phyloP scores from a whole-genome alignment of 2,888 invertebrate genomes.

The Tetrapedia diversipes region DNA sequence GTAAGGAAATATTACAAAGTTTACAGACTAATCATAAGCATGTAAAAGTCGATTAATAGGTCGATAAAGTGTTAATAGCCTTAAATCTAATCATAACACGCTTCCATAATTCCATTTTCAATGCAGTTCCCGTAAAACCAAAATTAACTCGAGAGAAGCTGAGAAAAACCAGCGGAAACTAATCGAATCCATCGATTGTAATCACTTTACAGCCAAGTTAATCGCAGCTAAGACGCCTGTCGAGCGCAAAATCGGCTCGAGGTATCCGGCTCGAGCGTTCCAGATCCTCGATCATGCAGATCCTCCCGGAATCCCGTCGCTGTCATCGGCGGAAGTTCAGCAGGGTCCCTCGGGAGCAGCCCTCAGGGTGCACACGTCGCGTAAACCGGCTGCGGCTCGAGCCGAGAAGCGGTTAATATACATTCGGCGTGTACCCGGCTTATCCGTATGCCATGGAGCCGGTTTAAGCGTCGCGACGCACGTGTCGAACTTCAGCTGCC shows the following conservation, averaged over 20 bases:
- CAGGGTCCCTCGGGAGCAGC: slow-evolving; percentile 7
- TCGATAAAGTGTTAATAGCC: too few species aligned
- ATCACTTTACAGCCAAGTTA: background rate
- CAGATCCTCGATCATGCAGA: slow-evolving; percentile 3
- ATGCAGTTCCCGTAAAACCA: too few species aligned
- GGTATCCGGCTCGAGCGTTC: background rate
- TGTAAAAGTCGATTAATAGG: too few species aligned
- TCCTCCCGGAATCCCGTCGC: slow-evolving; percentile 17
- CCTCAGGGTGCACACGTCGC: slow-evolving; percentile 20
- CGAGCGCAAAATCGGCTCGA: background rate
- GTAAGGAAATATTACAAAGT: too few species aligned
- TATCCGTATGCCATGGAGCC: slow-evolving; percentile 12
- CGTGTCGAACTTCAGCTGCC: slow-evolving; percentile 32
- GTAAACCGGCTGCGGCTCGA: slow-evolving; percentile 12
- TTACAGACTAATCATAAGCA: too few species aligned
- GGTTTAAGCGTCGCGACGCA: slow-evolving; percentile 44
- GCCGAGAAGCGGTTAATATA: slow-evolving; percentile 45
- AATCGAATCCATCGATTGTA: too few species aligned
- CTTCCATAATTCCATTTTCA: too few species aligned
- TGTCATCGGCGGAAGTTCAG: slow-evolving; percentile 35
- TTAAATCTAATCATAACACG: too few species aligned
- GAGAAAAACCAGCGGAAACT: too few species aligned
- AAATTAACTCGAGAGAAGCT: too few species aligned
- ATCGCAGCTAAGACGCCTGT: background rate
- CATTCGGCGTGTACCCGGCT: slow-evolving; percentile 25